Conservation (phyloP, 1,140 invertebrate species). For the Aphaenogaster floridana region DNA sequence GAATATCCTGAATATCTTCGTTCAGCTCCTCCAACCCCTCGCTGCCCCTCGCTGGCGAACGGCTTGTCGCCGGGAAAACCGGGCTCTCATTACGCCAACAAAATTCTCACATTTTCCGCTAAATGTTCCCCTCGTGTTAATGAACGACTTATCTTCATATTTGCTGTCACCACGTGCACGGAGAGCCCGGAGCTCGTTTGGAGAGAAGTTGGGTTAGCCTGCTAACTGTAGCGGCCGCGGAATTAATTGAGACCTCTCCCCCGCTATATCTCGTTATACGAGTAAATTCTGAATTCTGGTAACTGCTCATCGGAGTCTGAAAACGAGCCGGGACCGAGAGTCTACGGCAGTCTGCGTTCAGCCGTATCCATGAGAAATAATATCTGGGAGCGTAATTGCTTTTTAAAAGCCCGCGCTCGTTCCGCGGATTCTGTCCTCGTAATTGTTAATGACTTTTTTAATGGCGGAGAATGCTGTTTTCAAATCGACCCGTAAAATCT, state of each 20-base stretch:
- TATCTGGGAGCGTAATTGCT: slow-evolving; percentile 53
- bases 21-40: not conserved
- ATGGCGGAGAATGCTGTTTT: slow-evolving; percentile 41
- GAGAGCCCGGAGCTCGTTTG: slow-evolving; percentile 69
- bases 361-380: slow-evolving; percentile 46
- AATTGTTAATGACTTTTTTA: slow-evolving; percentile 61
- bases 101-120: slow-evolving; percentile 74
- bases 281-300: slow-evolving; percentile 69
- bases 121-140: slow-evolving; percentile 75
- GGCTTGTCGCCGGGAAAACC: slow-evolving; percentile 31
- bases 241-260: slow-evolving; percentile 70
- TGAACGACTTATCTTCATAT: slow-evolving; percentile 78
- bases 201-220: slow-evolving; percentile 67
- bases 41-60: not conserved
- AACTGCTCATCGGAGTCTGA: slow-evolving; percentile 63
- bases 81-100: slow-evolving; percentile 68
- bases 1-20: slow-evolving; percentile 49
- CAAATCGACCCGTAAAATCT: slow-evolving; percentile 37
- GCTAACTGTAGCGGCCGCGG: slow-evolving; percentile 64
- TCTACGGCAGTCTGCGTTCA: slow-evolving; percentile 10
- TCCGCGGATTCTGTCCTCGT: slow-evolving; percentile 17
- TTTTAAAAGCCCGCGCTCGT: slow-evolving; percentile 29
- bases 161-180: slow-evolving; percentile 68
- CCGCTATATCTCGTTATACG: slow-evolving; percentile 70
- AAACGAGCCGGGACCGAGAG: slow-evolving; percentile 55